A percentile compares a stretch with the other conserved stretches of the same genome.
Conservation (phyloP, 2,797 vertebrate genomes). For the Enteromius treurensis region DNA sequence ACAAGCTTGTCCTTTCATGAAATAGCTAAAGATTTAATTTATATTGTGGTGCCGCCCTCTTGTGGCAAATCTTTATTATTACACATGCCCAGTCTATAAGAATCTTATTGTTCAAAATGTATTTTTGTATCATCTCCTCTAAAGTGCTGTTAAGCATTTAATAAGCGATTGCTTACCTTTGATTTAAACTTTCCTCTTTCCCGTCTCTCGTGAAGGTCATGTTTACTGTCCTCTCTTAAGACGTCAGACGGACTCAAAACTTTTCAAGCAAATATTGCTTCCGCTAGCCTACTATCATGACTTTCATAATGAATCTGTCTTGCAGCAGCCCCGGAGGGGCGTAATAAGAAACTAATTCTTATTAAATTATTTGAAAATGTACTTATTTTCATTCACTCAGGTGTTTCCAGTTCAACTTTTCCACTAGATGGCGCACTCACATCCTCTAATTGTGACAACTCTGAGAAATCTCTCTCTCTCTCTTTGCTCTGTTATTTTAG, state of each 20-base stretch:
- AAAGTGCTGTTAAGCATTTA: conserved; percentile 11
- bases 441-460: background rate
- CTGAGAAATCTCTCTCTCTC: background rate
- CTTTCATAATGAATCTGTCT: background rate
- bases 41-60: conserved; percentile 21
- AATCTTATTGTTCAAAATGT: background rate
- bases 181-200: conserved; percentile 23
- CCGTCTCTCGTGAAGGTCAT: background rate
- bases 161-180: conserved; percentile 8
- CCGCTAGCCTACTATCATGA: background rate
- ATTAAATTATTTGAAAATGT: background rate
- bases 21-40: background rate
- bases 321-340: background rate
- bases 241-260: background rate
- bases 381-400: background rate
- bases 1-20: background rate
- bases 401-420: background rate
- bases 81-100: background rate
- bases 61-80: background rate
- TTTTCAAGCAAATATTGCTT: background rate
- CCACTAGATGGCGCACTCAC: conserved; percentile 5
- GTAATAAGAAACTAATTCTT: no score
- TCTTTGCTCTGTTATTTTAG: background rate
- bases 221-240: background rate
- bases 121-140: conserved; percentile 29